These are phyloP conservation scores for Muschampia plurimacula DNA, from an alignment of 2,888 invertebrate species.

Conservation along the genomic window DNA sequence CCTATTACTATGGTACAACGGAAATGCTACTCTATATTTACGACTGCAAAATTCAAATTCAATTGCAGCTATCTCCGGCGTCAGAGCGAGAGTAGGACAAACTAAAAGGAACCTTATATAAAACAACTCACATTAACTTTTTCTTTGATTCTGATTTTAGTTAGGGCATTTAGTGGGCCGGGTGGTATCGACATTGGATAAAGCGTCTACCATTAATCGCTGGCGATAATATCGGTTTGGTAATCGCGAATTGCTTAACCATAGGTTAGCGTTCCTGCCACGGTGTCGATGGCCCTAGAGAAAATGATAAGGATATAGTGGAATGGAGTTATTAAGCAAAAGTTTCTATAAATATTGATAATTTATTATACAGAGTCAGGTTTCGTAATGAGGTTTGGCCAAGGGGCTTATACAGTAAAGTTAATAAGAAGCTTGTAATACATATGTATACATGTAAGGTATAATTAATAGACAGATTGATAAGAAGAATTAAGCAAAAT, in stretches of 20 bases:
- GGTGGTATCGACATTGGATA: constrained; percentile 74
- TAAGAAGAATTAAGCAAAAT: no score
- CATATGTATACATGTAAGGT: no score
- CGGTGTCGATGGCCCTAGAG: constrained; percentile 63
- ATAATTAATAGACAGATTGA: no score
- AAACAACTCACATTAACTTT: constrained; percentile 43
- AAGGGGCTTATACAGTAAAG: background rate
- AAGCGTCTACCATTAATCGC: constrained; percentile 80
- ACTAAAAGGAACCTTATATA: constrained; percentile 42
- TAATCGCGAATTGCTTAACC: constrained; percentile 81
- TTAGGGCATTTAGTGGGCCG: constrained; percentile 54
- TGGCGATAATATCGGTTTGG: constrained; percentile 77
- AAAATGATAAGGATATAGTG: constrained; percentile 43
- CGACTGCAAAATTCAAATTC: constrained; percentile 41
- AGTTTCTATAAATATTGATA: constrained; percentile 15
- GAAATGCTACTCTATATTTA: constrained; percentile 48
- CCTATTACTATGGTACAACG: constrained; percentile 54
- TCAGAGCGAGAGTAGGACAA: constrained; percentile 40
- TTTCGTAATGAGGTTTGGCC: background rate
- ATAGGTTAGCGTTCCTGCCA: constrained; percentile 66
- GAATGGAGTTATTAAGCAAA: constrained; percentile 33
- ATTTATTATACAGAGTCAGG: background rate
- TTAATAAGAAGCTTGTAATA: background rate
- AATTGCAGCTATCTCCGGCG: constrained; percentile 37
- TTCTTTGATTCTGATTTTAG: constrained; percentile 43